Evolutionary conservation across 2,888 invertebrate species (phyloP), one percentile per base, ranked within the genome.

Genomic region (Meteorus cinctellus): DNA sequence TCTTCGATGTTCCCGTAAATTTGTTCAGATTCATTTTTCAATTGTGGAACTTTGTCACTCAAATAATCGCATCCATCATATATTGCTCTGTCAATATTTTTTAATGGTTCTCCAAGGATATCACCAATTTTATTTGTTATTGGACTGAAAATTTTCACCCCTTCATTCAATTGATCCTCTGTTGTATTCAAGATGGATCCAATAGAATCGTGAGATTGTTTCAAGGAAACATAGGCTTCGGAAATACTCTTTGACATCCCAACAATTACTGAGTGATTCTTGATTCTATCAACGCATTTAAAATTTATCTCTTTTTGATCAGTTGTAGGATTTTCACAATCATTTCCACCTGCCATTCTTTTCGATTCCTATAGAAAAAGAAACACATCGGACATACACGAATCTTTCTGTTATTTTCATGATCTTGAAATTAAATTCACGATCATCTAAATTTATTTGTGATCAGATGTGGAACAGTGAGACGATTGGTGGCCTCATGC

Each of bases 21-120:
- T 81, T 90, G 84, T 51, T 88, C 86, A 24, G 90, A 86, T 19
- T 90, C 88, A 59, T 88, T 86, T 51, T 86, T 89, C 66, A 91
- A 89, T 19, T 89, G 86, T 1, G 91, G 90, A 45, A 90, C 87
- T 71, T 86, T 90, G 62, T 90, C 87, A 80, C 91, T 90, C 36
- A 91, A 78, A 60, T 88, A 87, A 71, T 89, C 89, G 73, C 90
- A 85, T 75, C 90, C 88, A 36, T 86, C 79, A 81, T 90, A 90
- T 19, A 91, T 88, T 73, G 86, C 84, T 60, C 72, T 80, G 66
- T 84, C 86, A 36, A 86, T 79, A 36, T 70, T 75, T 65, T 85
- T 84, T 19, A 87, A 72, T 4, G 90, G 90, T 51, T 85, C 85
- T 74, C 90, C 90, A 16, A 90, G 85, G 60, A 86, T 88, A 48